phyloP scores from a whole-genome alignment of 2,113 vertebrate species.

The Dipodomys merriami region DNA sequence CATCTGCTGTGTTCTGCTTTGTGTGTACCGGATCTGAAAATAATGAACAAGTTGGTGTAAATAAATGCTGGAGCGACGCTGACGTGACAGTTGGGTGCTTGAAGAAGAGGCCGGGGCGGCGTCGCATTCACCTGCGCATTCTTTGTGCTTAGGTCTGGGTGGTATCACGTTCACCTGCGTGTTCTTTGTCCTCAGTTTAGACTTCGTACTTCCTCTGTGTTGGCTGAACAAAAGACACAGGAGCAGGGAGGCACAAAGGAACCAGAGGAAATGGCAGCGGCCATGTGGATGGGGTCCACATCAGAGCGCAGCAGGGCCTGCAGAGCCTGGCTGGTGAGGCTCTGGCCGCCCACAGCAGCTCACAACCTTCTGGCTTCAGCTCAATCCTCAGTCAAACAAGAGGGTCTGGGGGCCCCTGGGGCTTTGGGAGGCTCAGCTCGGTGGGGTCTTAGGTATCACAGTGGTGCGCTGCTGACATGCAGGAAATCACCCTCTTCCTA shows the following conservation, averaged over 20 bases:
- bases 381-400: not conserved
- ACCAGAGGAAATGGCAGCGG: too few relatives aligned
- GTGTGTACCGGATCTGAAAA: not conserved
- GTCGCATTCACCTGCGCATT: not conserved
- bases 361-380: not conserved
- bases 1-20: not conserved
- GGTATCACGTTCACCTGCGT: fast-evolving
- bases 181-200: fast-evolving
- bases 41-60: not conserved
- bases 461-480: not conserved
- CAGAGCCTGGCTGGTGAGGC: too few relatives aligned
- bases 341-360: too few relatives aligned
- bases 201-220: fast-evolving
- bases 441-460: not conserved
- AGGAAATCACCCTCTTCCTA: not conserved
- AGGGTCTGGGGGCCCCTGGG: not conserved
- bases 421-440: too few relatives aligned
- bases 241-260: fast-evolving
- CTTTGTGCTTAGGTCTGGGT: too few relatives aligned
- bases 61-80: not conserved
- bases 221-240: fast-evolving
- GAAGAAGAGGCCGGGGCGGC: fast-evolving
- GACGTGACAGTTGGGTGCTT: not conserved
- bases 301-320: fast-evolving
- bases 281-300: fast-evolving